Percentiles rank a stretch among this genome's conserved stretches.
Conservation (phyloP, 2,113 vertebrate genomes). For the Hiodon tergisus region DNA sequence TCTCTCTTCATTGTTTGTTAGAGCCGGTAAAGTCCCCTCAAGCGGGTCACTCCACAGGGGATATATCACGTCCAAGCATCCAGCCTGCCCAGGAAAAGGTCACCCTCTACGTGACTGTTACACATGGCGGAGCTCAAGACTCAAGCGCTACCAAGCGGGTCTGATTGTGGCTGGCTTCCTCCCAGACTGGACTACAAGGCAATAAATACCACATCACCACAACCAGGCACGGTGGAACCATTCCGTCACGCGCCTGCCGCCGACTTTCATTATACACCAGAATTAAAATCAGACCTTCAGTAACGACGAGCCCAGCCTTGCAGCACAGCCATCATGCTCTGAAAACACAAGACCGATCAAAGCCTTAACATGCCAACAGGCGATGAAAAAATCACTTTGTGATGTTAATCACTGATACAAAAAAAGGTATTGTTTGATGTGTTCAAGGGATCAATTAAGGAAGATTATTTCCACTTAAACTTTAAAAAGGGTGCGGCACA, state of each 20-base stretch:
- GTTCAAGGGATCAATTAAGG: neutral
- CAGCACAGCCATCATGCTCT: too few species aligned
- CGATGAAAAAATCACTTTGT: too few species aligned
- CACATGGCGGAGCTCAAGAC: neutral
- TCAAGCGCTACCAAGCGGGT: neutral
- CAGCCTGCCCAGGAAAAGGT: neutral
- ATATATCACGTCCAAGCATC: neutral
- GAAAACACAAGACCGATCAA: too few species aligned
- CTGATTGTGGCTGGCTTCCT: neutral
- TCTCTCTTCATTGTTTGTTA: constrained; percentile 7
- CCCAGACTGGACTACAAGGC: constrained; percentile 7
- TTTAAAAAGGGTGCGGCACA: neutral
- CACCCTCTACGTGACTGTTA: neutral
- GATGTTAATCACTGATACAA: too few species aligned
- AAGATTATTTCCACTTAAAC: neutral
- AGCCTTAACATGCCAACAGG: too few species aligned
- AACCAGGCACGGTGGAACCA: neutral
- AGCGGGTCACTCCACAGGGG: neutral
- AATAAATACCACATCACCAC: neutral
- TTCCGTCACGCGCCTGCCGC: neutral
- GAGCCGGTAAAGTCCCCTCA: neutral
- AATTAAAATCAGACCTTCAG: neutral
- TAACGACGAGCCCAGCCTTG: too few species aligned
- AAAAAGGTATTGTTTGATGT: too few species aligned
- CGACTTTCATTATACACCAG: neutral